Evolutionary conservation across 2,797 vertebrate genomes (phyloP).

Genomic region (Myotis daubentonii): DNA sequence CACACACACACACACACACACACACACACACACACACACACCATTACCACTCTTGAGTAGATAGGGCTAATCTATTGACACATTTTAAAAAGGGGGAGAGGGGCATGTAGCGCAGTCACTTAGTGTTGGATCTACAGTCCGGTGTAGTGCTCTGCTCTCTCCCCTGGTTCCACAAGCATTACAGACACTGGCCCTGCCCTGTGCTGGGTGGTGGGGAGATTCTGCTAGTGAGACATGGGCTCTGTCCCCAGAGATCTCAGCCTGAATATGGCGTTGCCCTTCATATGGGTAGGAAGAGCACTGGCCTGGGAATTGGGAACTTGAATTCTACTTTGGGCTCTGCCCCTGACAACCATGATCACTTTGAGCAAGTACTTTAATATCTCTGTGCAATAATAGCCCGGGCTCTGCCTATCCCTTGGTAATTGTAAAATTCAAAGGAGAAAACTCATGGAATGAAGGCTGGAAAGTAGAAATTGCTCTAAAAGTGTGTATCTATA

Average conservation of each 20-base stretch:
- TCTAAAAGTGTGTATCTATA: not conserved
- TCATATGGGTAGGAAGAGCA: not conserved
- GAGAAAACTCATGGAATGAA: not conserved
- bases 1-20: too few relatives aligned
- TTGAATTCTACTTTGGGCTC: not conserved
- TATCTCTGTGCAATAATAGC: conserved; percentile 7
- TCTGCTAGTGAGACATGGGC: not conserved
- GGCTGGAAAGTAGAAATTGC: not conserved
- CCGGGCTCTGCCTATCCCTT: not conserved
- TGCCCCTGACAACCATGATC: not conserved
- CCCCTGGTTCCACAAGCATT: not conserved
- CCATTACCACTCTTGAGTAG: not conserved
- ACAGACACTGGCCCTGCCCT: not conserved
- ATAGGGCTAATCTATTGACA: not conserved
- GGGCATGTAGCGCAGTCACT: too few relatives aligned
- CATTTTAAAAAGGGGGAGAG: not conserved
- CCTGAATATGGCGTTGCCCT: not conserved
- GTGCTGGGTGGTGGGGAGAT: not conserved
- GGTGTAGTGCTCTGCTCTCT: not conserved
- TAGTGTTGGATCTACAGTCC: not conserved
- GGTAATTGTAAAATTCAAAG: not conserved
- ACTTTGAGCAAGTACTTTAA: conserved; percentile 51
- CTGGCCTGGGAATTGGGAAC: not conserved
- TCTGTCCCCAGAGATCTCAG: not conserved
- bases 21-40: too few relatives aligned